Evolutionary conservation across 2,797 vertebrate species (phyloP), one percentile per base, ranked within the genome.

Genomic region (Onychomys arenicola): DNA sequence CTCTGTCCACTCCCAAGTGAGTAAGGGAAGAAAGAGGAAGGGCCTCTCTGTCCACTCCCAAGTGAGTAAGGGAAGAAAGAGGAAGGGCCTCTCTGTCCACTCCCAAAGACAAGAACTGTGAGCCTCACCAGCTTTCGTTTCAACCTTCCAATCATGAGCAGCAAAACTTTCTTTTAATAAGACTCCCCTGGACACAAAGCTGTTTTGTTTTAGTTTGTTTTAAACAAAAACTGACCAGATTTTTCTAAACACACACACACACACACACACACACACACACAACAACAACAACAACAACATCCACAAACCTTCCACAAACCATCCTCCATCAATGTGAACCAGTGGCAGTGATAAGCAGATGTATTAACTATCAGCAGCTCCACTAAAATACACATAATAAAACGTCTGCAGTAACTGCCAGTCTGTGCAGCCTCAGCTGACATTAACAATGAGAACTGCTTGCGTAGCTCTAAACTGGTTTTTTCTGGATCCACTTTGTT

Each of bases 41-140:
- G 92, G 90, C 63, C 96, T 57, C 85, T 97, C n/a, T n/a, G 93
- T 94, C 85, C 94, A 65, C 21, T 69, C 87, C n/a, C 81, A n/a
- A n/a, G n/a, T n/a, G n/a, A n/a, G n/a, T n/a, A n/a, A n/a, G n/a
- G n/a, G n/a, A n/a, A n/a, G n/a, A n/a, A n/a, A n/a, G n/a, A n/a
- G n/a, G n/a, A n/a, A n/a, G n/a, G n/a, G n/a, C n/a, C n/a, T n/a
- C n/a, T n/a, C n/a, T n/a, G n/a, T 94, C 85, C 94, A 65, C 21
- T 69, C 87, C n/a, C 76, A 85, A 0, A 96, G 95, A 77, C 87
- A 93, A 95, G 71, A 95, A n/a, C 57, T 52, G 90, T 57, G 93
- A 91, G 87, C 57, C 69, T 80, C 1, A 87, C 75, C 49, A 80
- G 82, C 2, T 71, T 96, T 90, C 93, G 92, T 94, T 96, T 84